Percentiles rank a stretch among this genome's conserved stretches.
phyloP scores from a whole-genome alignment of 2,113 vertebrate genomes.

The Psammodynastes pulverulentus region DNA sequence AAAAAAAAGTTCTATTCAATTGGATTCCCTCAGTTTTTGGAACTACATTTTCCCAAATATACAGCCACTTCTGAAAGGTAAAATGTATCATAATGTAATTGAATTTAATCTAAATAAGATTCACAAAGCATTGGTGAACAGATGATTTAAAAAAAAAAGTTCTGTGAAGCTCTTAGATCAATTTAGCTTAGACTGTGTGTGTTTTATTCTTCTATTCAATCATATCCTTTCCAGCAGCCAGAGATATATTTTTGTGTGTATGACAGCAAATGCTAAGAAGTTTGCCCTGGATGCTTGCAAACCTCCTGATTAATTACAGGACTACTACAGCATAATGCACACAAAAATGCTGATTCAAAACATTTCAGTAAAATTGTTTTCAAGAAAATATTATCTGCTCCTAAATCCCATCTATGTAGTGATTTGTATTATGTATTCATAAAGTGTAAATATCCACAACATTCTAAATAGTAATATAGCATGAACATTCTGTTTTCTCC shows the following conservation, averaged over 20 bases:
- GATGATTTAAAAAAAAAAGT: neutral
- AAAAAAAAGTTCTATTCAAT: neutral
- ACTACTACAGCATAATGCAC: neutral
- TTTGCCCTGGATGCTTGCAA: neutral
- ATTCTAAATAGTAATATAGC: constrained; percentile 17
- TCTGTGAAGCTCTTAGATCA: neutral
- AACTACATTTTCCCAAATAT: neutral
- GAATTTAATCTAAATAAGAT: neutral
- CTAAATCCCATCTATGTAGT: neutral
- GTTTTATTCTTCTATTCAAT: neutral
- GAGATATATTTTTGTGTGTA: neutral
- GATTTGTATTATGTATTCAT: neutral
- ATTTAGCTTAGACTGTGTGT: neutral
- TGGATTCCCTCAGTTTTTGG: neutral
- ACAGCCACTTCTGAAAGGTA: neutral
- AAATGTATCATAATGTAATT: too few relatives aligned
- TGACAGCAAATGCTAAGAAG: neutral
- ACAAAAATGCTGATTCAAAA: constrained; percentile 1
- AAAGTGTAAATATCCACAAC: neutral
- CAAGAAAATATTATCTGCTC: neutral
- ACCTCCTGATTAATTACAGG: constrained; percentile 5
- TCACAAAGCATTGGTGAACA: neutral
- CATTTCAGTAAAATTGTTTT: neutral
- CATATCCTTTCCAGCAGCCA: neutral
- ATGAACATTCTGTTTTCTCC: constrained; percentile 33